Conservation (phyloP, 2,888 invertebrate species). For the Parnassius apollo region DNA sequence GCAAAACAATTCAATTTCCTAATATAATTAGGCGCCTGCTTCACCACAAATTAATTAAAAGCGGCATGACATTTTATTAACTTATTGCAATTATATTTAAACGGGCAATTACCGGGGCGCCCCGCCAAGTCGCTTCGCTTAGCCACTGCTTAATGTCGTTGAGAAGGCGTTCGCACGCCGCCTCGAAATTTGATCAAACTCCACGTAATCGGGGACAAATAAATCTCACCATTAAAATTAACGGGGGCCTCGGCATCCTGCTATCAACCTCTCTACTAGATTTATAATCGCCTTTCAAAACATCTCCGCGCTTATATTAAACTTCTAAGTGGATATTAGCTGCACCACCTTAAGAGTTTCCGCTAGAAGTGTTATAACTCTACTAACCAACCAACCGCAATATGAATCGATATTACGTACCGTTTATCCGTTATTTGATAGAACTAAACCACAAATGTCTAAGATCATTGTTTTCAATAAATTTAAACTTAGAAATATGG, state of each 20-base stretch:
- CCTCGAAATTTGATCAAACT: conserved; percentile 64
- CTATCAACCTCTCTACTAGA: conserved; percentile 65
- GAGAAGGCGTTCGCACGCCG: conserved; percentile 49
- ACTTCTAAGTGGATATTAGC: not conserved
- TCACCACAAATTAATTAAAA: conserved; percentile 74
- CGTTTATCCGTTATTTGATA: conserved; percentile 2
- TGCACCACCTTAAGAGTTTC: conserved; percentile 3
- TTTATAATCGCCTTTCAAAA: conserved; percentile 67
- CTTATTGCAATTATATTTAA: conserved; percentile 77
- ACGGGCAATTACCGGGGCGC: conserved; percentile 59
- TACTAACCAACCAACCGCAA: not conserved
- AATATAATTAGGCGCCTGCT: conserved; percentile 66
- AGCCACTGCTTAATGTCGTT: conserved; percentile 50
- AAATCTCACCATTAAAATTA: conserved; percentile 73
- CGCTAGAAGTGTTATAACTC: not conserved
- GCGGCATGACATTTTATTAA: conserved; percentile 69
- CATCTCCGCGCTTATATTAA: not conserved
- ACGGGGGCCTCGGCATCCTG: conserved; percentile 56
- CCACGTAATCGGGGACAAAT: conserved; percentile 68
- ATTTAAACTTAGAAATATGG: conserved; percentile 34
- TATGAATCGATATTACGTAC: not conserved
- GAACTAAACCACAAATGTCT: not conserved
- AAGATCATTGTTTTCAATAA: conserved; percentile 30
- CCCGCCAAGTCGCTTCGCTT: conserved; percentile 33
- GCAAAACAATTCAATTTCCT: conserved; percentile 49